Conservation (phyloP, 2,113 vertebrate species). For the Panthera uncia region DNA sequence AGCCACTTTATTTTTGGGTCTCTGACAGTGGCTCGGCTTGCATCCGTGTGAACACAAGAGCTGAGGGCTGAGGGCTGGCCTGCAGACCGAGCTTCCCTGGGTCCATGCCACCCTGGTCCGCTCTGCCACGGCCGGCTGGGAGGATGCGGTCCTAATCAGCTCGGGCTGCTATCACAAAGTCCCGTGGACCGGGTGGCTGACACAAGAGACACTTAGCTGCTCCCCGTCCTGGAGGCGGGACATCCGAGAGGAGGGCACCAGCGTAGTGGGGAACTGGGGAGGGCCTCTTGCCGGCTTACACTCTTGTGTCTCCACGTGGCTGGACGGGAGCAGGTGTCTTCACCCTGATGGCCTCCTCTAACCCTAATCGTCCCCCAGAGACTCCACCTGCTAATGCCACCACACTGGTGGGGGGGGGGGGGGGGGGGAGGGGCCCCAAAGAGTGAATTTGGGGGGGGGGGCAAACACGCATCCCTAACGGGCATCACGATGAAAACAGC, state of each 20-base stretch:
- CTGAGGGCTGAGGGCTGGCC: too few species aligned
- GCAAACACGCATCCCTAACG: not conserved
- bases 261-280: rapidly evolving
- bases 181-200: not conserved
- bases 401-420: too few species aligned
- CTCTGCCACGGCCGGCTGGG: too few species aligned
- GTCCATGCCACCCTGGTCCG: too few species aligned
- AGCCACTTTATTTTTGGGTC: not conserved
- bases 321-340: not conserved
- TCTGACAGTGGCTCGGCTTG: not conserved
- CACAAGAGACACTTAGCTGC: too few species aligned
- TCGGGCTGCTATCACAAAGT: not conserved
- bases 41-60: not conserved
- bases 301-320: not conserved
- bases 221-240: not conserved
- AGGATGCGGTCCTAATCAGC: not conserved
- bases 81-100: rapidly evolving
- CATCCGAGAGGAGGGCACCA: not conserved
- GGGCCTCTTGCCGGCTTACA: not conserved
- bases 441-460: not conserved
- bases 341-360: not conserved
- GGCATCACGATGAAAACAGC: not conserved
- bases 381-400: not conserved
- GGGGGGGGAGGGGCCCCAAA: too few species aligned
- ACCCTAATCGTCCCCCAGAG: not conserved